phyloP scores from a whole-genome alignment of 2,113 vertebrate genomes.

The Archilochus colubris region DNA sequence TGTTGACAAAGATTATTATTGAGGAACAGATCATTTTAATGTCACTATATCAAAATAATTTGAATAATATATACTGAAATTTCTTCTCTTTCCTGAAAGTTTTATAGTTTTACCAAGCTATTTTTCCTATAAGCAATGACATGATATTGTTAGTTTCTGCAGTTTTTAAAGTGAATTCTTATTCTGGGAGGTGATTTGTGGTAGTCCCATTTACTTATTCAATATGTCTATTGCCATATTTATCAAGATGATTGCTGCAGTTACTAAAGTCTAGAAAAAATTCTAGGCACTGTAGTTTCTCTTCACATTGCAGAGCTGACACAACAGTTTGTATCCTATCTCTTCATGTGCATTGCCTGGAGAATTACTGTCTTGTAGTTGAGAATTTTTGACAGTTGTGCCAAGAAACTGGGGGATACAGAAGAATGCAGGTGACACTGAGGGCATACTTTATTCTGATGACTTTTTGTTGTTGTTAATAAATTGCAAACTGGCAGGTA shows the following conservation, averaged over 20 bases:
- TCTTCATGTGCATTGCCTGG: not conserved
- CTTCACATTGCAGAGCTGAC: not conserved
- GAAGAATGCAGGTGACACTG: not conserved
- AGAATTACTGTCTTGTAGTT: not conserved
- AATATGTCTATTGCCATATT: fast-evolving
- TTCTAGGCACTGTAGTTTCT: not conserved
- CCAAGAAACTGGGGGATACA: fast-evolving
- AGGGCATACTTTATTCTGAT: not conserved
- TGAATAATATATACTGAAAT: not conserved
- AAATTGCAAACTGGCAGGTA: not conserved
- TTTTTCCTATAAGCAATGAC: not conserved
- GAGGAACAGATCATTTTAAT: not conserved
- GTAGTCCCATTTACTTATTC: not conserved
- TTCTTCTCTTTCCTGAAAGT: not conserved
- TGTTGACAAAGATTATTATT: not conserved
- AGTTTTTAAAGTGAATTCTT: not conserved
- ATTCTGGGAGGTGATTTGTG: not conserved
- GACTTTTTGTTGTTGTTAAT: not conserved
- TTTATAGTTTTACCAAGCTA: not conserved
- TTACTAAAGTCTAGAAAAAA: not conserved
- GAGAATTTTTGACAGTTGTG: not conserved
- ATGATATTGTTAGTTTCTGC: not conserved
- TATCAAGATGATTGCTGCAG: not conserved
- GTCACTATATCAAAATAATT: not conserved
- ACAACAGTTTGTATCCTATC: not conserved